These are phyloP conservation scores for Decapterus maruadsi DNA, from an alignment of 2,797 vertebrate species.

Conservation along the genomic window DNA sequence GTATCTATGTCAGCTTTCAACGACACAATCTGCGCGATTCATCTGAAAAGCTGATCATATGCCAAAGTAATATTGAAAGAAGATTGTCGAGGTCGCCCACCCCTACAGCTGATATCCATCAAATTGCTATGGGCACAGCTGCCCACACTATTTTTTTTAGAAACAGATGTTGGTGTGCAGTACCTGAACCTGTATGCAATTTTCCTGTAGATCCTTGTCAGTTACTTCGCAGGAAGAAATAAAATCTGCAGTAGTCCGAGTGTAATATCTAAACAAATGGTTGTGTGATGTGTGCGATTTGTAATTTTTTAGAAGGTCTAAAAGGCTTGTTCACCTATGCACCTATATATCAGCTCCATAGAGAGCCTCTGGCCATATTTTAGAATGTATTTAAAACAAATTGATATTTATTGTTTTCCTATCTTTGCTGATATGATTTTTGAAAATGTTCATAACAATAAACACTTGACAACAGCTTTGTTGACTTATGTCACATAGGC, in stretches of 20 bases:
- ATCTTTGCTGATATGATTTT: slow-evolving; percentile 63
- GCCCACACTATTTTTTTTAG: slow-evolving; percentile 12
- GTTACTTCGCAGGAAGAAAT: slow-evolving; percentile 27
- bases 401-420: slow-evolving; percentile 34
- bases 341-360: slow-evolving; percentile 47
- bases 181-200: slow-evolving; percentile 28
- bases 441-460: slow-evolving; percentile 68
- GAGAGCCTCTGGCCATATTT: slow-evolving; percentile 48
- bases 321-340: slow-evolving; percentile 38
- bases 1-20: too few relatives aligned
- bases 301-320: slow-evolving; percentile 47
- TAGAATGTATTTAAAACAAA: slow-evolving; percentile 52
- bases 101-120: neutral
- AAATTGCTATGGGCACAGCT: slow-evolving; percentile 14
- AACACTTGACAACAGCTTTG: slow-evolving; percentile 47
- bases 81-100: neutral
- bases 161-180: slow-evolving; percentile 35
- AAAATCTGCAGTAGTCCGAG: slow-evolving; percentile 35
- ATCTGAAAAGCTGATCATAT: neutral
- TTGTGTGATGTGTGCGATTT: slow-evolving; percentile 61
- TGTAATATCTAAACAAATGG: slow-evolving; percentile 37
- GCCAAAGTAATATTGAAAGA: neutral
- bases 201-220: slow-evolving; percentile 25
- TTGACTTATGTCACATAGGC: slow-evolving; percentile 10
- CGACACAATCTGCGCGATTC: neutral